Base-by-base conservation (phyloP, 1,140 invertebrate species). In the Copidosoma floridanum region DNA sequence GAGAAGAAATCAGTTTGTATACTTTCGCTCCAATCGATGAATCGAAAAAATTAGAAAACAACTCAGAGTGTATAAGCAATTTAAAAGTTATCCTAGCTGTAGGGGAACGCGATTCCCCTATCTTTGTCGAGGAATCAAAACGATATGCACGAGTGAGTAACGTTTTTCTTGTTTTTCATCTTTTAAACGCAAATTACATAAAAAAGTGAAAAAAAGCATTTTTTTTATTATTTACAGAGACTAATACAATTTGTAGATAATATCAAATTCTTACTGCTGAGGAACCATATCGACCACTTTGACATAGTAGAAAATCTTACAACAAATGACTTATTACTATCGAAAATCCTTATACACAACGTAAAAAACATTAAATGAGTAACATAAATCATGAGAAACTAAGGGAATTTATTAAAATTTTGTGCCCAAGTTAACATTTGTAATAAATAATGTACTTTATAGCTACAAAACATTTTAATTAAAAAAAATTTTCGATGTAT, bases 261-360 rank as follows among this genome's bases (percentile, higher is more conserved):
- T 54, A 73, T 79, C 6, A 72, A 78, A 43, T 78, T 71, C 40
- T 66, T 85, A 20, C 61, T 79, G 2, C 69, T 83, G 12, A 63
- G 70, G 38, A 63, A 75, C 18, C 64, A 73, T 2, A 74, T 81
- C 26, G 86, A 88, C 71, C 86, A 88, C 67, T 88, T 86, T 59
- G 74, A 84, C 59, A 82, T 87, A 14, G 77, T 85, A 5, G 85
- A 87, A 67, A 81, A 84, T 57, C 65, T 85, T 3, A 61, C 63
- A 14, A 63, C 78, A 48, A 65, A 76, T 23, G 65, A 82, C 14
- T 85, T 78, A 32, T 24, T 68, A n/a, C 72, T 86, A 3, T 78
- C 78, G 2, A 74, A 72, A 66, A 65, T 72, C 3, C 73, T 86
- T 38, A 55, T 82, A 50, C 43, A 21, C 21, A 50, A 43, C 46